Percentiles rank a stretch among this genome's conserved stretches.
phyloP scores from a whole-genome alignment of 2,888 invertebrate genomes.

The Myopa testacea region DNA sequence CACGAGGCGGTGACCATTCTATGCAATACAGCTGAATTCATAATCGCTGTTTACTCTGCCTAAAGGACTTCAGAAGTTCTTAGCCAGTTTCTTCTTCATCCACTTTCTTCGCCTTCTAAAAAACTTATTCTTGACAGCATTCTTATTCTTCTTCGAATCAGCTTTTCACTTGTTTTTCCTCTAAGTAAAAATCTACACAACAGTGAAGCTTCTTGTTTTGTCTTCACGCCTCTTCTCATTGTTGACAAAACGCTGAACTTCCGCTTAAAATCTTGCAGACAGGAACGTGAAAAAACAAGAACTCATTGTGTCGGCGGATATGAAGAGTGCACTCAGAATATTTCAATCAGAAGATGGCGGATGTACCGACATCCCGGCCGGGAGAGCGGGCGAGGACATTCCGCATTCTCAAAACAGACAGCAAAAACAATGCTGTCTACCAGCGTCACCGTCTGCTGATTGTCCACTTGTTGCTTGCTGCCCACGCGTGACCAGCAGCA shows the following conservation, averaged over 20 bases:
- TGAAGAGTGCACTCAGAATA: conserved; percentile 54
- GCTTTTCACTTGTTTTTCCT: too few relatives aligned
- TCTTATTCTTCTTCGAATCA: too few relatives aligned
- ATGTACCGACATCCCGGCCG: background rate
- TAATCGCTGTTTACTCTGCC: too few relatives aligned
- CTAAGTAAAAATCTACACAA: too few relatives aligned
- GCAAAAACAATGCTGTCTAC: background rate
- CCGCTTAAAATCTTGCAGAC: conserved; percentile 19
- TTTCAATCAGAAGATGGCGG: conserved; percentile 36
- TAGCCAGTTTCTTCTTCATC: too few relatives aligned
- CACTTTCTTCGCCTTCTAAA: too few relatives aligned
- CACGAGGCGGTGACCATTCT: too few relatives aligned
- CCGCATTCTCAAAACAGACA: background rate
- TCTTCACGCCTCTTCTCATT: conserved; percentile 4
- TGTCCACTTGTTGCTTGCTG: conserved; percentile 18
- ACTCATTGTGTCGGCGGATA: conserved; percentile 57
- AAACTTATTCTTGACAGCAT: too few relatives aligned
- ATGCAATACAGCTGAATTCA: too few relatives aligned
- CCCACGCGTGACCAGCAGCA: background rate
- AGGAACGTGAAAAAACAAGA: conserved; percentile 42
- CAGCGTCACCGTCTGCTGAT: background rate
- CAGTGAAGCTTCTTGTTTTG: background rate
- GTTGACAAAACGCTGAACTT: conserved; percentile 9
- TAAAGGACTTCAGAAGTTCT: too few relatives aligned
- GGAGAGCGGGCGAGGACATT: background rate